These are phyloP conservation scores for Discoglossus pictus DNA, from an alignment of 2,797 vertebrate species.

Conservation along the genomic window DNA sequence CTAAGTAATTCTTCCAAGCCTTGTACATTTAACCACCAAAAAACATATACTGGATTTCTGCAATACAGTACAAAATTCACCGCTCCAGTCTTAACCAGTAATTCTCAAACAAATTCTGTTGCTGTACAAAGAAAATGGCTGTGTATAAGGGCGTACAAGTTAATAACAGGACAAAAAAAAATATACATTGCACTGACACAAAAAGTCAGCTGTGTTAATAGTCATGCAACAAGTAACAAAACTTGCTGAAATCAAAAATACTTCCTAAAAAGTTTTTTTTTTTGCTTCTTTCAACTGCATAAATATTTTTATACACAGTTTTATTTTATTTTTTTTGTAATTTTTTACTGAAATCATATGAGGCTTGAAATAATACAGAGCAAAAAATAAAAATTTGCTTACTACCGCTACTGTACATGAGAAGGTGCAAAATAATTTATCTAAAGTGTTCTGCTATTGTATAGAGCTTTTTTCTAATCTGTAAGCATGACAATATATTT, in stretches of 20 bases:
- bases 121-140: slow-evolving; percentile 86
- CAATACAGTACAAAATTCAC: slow-evolving; percentile 90
- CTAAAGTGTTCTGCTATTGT: slow-evolving; percentile 77
- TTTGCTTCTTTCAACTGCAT: slow-evolving; percentile 81
- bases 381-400: slow-evolving; percentile 74
- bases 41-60: slow-evolving; percentile 76
- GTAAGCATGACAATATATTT: slow-evolving; percentile 73
- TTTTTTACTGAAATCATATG: slow-evolving; percentile 79
- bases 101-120: slow-evolving; percentile 78
- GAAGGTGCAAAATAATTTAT: slow-evolving; percentile 88
- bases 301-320: slow-evolving; percentile 99
- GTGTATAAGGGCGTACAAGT: slow-evolving; percentile 79
- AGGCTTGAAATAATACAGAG: slow-evolving; percentile 83
- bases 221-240: slow-evolving; percentile 98
- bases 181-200: slow-evolving; percentile 98
- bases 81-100: slow-evolving; percentile 78
- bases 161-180: slow-evolving; percentile 82
- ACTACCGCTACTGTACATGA: slow-evolving; percentile 83
- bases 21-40: slow-evolving; percentile 89
- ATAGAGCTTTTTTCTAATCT: slow-evolving; percentile 68
- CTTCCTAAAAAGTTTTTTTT: slow-evolving; percentile 83
- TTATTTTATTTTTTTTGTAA: slow-evolving; percentile 83
- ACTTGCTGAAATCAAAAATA: slow-evolving; percentile 98
- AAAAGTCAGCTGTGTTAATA: slow-evolving; percentile 98
- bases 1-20: slow-evolving; percentile 88